phyloP scores from a whole-genome alignment of 2,797 vertebrate genomes.

The Trichosurus vulpecula region DNA sequence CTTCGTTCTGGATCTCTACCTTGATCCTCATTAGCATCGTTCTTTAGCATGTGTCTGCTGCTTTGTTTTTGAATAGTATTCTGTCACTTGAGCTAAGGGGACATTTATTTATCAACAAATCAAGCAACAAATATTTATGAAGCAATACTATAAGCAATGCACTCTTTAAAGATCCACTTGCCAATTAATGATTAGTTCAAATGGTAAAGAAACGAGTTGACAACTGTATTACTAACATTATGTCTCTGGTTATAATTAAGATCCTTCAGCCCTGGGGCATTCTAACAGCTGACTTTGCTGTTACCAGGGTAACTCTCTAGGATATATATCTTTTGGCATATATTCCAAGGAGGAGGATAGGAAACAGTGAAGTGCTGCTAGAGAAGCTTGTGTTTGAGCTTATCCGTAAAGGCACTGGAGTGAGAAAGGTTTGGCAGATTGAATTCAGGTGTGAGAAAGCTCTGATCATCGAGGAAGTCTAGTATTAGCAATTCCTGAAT shows the following conservation, averaged over 20 bases:
- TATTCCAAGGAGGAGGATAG: background rate
- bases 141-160: slow-evolving; percentile 12
- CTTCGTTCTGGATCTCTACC: background rate
- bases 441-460: slow-evolving; percentile 8
- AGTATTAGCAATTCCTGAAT: background rate
- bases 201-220: slow-evolving; percentile 11
- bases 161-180: slow-evolving; percentile 42
- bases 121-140: slow-evolving; percentile 11
- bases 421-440: slow-evolving; percentile 6
- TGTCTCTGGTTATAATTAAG: slow-evolving; percentile 53
- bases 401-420: slow-evolving; percentile 39
- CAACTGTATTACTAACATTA: slow-evolving; percentile 58
- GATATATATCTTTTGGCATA: slow-evolving; percentile 19
- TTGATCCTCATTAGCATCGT: background rate
- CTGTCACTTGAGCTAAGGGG: slow-evolving; percentile 32
- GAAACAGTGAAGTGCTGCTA: slow-evolving; percentile 35
- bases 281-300: slow-evolving; percentile 22
- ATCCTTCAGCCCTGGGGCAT: slow-evolving; percentile 15
- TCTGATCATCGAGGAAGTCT: slow-evolving; percentile 22
- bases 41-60: background rate
- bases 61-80: background rate
- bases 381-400: slow-evolving; percentile 45
- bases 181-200: slow-evolving; percentile 59
- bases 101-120: slow-evolving; percentile 29
- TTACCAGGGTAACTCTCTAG: slow-evolving; percentile 22